phyloP scores from a whole-genome alignment of 1,140 invertebrate species.

The Ceratosolen fusciceps region DNA sequence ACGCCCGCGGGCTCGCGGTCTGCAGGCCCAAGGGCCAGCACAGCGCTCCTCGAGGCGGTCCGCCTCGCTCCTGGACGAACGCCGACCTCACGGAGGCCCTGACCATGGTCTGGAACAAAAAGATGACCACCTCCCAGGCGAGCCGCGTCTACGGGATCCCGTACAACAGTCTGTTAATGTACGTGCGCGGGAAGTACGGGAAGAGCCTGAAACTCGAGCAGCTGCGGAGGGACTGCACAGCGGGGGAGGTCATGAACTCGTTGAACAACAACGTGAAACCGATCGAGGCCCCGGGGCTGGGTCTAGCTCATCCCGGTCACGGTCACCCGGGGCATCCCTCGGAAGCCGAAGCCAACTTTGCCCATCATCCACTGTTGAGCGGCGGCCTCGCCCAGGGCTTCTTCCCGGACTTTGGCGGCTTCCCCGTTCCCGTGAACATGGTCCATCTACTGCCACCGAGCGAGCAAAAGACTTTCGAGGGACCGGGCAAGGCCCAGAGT shows the following conservation, averaged over 20 bases:
- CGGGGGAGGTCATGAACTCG: constrained; percentile 79
- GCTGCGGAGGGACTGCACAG: constrained; percentile 84
- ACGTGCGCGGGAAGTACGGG: constrained; percentile 92
- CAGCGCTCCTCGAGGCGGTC: constrained; percentile 88
- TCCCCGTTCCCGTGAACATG: constrained; percentile 87
- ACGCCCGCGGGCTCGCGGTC: constrained; percentile 58
- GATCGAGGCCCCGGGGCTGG: constrained; percentile 61
- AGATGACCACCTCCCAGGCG: constrained; percentile 94
- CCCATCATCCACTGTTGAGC: constrained; percentile 71
- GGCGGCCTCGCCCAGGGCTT: constrained; percentile 74
- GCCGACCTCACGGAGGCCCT: constrained; percentile 89
- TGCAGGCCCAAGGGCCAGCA: constrained; percentile 86
- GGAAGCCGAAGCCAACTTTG: constrained; percentile 36
- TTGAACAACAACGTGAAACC: constrained; percentile 71
- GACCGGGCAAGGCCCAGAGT: constrained; percentile 28
- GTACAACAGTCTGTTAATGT: constrained; percentile 92
- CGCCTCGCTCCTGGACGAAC: constrained; percentile 91
- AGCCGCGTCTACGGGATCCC: constrained; percentile 91
- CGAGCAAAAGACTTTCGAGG: constrained; percentile 37
- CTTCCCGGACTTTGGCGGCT: constrained; percentile 86
- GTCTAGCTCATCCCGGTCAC: constrained; percentile 4
- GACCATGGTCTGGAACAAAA: constrained; percentile 93
- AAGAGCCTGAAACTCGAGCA: constrained; percentile 90
- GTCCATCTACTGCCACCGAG: constrained; percentile 82
- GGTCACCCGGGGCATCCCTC: constrained; percentile 53